Evolutionary conservation across 1,140 invertebrate species (phyloP).

Genomic region (Thalassaphorura encarpata): DNA sequence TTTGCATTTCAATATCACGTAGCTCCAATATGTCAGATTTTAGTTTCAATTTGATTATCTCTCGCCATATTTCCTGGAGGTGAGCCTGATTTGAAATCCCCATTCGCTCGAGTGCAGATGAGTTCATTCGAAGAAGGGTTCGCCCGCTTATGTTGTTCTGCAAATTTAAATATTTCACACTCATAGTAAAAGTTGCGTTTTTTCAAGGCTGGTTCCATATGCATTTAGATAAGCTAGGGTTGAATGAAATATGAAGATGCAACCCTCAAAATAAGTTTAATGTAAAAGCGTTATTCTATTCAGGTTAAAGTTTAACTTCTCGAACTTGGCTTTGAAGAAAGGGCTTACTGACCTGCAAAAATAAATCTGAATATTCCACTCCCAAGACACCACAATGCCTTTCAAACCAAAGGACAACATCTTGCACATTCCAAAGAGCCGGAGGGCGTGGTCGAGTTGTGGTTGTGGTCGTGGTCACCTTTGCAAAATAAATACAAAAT

Average conservation of each 20-base stretch:
- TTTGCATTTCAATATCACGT: conserved; percentile 21
- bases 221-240: too few relatives aligned
- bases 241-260: not conserved
- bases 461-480: too few relatives aligned
- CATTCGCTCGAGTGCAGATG: conserved; percentile 27
- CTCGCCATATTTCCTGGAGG: conserved; percentile 29
- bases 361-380: conserved; percentile 26
- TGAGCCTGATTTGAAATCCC: conserved; percentile 25
- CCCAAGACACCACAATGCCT: conserved; percentile 29
- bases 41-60: conserved; percentile 31
- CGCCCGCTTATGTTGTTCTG: conserved; percentile 31
- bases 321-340: too few relatives aligned
- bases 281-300: not conserved
- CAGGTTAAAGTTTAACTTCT: not conserved
- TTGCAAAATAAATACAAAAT: too few relatives aligned
- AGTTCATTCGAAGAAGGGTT: conserved; percentile 23
- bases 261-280: not conserved
- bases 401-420: conserved; percentile 26
- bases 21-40: conserved; percentile 29
- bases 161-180: too few relatives aligned
- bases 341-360: conserved; percentile 18
- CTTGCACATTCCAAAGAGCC: conserved; percentile 22
- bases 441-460: conserved; percentile 22
- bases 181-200: too few relatives aligned
- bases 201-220: too few relatives aligned